Conservation (phyloP, 2,797 vertebrate genomes). For the Sebastes elongatus region DNA sequence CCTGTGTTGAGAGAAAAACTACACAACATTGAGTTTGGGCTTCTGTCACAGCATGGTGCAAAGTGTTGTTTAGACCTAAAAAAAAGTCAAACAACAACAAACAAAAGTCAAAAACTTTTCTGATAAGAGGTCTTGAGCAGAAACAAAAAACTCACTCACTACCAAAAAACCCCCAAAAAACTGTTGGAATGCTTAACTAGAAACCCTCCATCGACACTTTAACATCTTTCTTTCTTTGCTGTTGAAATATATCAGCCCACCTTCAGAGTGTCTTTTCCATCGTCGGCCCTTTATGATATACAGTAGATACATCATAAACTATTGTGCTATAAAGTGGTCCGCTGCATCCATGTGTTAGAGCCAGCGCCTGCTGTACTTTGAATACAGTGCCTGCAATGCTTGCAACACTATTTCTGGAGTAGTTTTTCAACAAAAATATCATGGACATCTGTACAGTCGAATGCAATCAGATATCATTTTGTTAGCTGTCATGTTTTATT, state of each 20-base stretch:
- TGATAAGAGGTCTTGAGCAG: neutral
- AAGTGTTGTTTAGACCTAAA: neutral
- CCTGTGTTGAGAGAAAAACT: constrained; percentile 1
- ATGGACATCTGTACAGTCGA: neutral
- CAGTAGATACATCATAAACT: constrained; percentile 3
- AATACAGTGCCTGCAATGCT: neutral
- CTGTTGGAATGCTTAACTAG: neutral
- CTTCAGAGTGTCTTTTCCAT: neutral
- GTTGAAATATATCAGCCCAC: neutral
- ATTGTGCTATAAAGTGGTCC: neutral
- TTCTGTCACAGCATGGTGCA: constrained; percentile 17
- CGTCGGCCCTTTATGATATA: neutral
- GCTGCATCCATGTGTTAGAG: neutral
- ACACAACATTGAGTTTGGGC: neutral
- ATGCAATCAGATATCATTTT: neutral
- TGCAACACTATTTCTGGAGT: neutral
- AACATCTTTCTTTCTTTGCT: neutral
- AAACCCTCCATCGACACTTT: neutral
- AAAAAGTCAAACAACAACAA: neutral
- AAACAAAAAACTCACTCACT: neutral
- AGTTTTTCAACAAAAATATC: neutral
- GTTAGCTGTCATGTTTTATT: neutral
- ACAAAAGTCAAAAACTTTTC: neutral
- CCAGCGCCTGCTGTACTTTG: neutral
- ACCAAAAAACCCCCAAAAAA: neutral